Evolutionary conservation across 2,888 invertebrate species (phyloP).

Genomic region (Pterostichus niger): DNA sequence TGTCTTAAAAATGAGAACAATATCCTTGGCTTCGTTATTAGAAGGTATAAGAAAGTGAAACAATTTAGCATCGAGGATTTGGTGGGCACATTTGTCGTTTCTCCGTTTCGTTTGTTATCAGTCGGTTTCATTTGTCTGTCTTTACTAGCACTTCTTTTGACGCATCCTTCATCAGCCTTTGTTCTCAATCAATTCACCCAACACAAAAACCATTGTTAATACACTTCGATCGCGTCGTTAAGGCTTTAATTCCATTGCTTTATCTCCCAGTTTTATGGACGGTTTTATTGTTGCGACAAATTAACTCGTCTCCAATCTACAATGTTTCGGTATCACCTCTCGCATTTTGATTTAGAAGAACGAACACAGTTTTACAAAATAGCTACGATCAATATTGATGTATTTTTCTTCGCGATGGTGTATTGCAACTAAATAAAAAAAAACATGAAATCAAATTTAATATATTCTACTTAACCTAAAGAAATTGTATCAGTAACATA

Average conservation of each 20-base stretch:
- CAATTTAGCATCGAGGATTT: constrained; percentile 44
- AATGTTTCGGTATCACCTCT: constrained; percentile 25
- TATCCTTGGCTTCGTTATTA: background rate
- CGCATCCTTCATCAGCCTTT: constrained; percentile 52
- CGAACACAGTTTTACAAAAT: background rate
- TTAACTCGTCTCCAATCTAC: constrained; percentile 20
- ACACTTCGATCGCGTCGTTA: constrained; percentile 48
- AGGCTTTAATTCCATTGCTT: constrained; percentile 54
- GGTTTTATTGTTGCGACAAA: constrained; percentile 46
- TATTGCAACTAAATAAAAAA: no score
- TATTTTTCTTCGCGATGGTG: no score
- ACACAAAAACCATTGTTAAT: constrained; percentile 55
- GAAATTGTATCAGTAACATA: no score
- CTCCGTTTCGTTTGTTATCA: constrained; percentile 43
- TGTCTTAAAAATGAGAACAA: background rate
- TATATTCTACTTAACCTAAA: no score
- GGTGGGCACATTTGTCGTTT: constrained; percentile 26
- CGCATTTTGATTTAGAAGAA: constrained; percentile 8
- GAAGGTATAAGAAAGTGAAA: constrained; percentile 37
- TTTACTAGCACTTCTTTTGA: constrained; percentile 52
- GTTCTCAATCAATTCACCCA: constrained; percentile 51
- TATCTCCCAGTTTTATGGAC: constrained; percentile 42
- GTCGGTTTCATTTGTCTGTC: constrained; percentile 50
- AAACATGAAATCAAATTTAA: no score
- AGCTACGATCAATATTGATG: no score